These are phyloP conservation scores for Hydroisotoma schaefferi DNA, from an alignment of 2,888 invertebrate species.

Conservation along the genomic window DNA sequence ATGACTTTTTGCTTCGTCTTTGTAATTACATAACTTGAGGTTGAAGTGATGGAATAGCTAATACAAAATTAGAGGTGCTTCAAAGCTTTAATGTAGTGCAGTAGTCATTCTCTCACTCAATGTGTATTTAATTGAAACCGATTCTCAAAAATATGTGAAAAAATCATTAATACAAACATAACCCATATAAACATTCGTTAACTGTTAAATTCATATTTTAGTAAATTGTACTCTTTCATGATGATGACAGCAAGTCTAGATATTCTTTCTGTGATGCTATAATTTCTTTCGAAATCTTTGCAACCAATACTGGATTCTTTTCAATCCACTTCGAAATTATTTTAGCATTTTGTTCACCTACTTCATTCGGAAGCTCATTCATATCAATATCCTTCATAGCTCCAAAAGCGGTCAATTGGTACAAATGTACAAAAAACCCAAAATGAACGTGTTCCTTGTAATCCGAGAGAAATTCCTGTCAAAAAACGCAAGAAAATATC, in stretches of 20 bases:
- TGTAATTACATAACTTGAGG: too few relatives aligned
- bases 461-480: slow-evolving; percentile 23
- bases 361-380: slow-evolving; percentile 7
- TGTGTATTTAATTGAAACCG: neutral
- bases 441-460: slow-evolving; percentile 19
- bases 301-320: slow-evolving; percentile 10
- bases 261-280: neutral
- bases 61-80: too few relatives aligned
- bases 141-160: neutral
- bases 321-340: slow-evolving; percentile 26
- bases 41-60: too few relatives aligned
- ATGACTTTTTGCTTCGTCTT: too few relatives aligned
- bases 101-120: too few relatives aligned
- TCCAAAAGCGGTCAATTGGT: slow-evolving; percentile 14
- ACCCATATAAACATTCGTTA: neutral
- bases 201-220: too few relatives aligned
- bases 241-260: neutral
- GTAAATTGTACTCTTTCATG: neutral
- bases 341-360: neutral
- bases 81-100: too few relatives aligned
- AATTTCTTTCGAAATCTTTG: neutral
- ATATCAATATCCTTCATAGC: slow-evolving; percentile 19
- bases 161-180: neutral
- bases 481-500: too few relatives aligned
- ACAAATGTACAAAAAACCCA: slow-evolving; percentile 20